A percentile compares a stretch with the other conserved stretches of the same genome.
These are phyloP conservation scores for Conger conger DNA, from an alignment of 2,113 vertebrate genomes.

Conservation along the genomic window DNA sequence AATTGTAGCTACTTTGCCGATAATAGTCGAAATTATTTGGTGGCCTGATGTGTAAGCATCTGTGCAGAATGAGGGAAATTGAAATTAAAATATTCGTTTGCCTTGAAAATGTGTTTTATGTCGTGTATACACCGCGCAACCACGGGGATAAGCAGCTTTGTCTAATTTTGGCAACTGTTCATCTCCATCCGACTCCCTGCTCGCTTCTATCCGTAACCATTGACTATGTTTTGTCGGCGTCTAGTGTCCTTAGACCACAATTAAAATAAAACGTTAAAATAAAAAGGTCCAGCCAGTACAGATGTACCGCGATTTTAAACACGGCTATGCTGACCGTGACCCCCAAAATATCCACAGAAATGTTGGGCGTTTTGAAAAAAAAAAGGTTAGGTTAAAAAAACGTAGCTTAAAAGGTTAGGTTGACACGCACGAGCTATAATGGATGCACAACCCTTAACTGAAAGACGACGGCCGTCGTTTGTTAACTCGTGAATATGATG, in stretches of 20 bases:
- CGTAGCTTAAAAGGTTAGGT: too few species aligned
- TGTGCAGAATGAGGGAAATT: not conserved
- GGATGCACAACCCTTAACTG: too few species aligned
- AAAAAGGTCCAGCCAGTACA: not conserved
- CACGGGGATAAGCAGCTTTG: slow-evolving; percentile 23
- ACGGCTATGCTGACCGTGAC: not conserved
- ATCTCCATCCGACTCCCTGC: not conserved
- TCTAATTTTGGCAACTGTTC: slow-evolving; percentile 12
- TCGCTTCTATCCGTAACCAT: not conserved
- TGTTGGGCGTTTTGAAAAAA: not conserved
- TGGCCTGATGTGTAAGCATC: not conserved
- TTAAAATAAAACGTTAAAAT: not conserved
- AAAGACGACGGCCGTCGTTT: too few species aligned
- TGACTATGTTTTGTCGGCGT: not conserved
- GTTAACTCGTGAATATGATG: too few species aligned
- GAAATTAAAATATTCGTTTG: not conserved
- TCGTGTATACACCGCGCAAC: not conserved
- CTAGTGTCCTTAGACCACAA: not conserved
- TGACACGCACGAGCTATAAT: too few species aligned
- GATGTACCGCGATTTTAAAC: not conserved
- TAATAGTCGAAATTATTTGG: too few species aligned
- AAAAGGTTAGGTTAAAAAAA: too few species aligned
- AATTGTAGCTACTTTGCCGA: too few species aligned
- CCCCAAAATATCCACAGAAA: not conserved
- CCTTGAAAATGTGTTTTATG: not conserved